These are phyloP conservation scores for Mimachlamys varia DNA, from an alignment of 2,888 invertebrate species.

Conservation along the genomic window DNA sequence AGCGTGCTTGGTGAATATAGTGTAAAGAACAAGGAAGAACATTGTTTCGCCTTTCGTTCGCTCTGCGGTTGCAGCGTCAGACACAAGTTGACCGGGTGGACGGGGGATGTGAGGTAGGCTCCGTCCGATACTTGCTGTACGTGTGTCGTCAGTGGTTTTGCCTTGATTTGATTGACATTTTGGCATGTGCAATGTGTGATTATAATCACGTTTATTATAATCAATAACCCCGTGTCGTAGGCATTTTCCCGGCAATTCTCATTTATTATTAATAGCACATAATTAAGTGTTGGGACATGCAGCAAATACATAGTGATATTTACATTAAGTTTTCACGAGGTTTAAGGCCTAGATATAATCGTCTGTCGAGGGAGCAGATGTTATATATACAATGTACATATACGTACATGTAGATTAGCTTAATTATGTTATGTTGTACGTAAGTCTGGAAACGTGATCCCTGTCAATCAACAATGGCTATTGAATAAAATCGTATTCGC, in stretches of 20 bases:
- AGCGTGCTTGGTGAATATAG: constrained; percentile 41
- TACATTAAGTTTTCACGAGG: background rate
- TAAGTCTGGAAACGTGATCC: background rate
- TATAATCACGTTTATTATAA: background rate
- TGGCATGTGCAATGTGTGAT: constrained; percentile 5
- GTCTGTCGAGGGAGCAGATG: background rate
- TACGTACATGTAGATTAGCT: too few relatives aligned
- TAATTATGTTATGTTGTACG: background rate
- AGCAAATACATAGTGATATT: background rate
- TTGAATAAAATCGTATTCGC: background rate
- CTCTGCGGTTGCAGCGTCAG: constrained; percentile 4
- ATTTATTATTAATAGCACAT: background rate
- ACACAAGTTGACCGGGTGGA: background rate
- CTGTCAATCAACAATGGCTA: background rate
- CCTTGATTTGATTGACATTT: background rate
- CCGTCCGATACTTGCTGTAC: background rate
- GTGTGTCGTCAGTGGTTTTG: background rate
- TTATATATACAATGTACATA: too few relatives aligned
- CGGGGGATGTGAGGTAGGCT: constrained; percentile 26
- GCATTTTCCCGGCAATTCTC: background rate
- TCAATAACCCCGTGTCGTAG: too few relatives aligned
- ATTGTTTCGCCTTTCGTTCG: background rate
- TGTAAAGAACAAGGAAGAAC: background rate
- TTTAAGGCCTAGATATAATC: background rate
- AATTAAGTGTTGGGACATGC: too few relatives aligned